Evolutionary conservation across 2,888 invertebrate species (phyloP).

Genomic region (Sminthurinus aureus): DNA sequence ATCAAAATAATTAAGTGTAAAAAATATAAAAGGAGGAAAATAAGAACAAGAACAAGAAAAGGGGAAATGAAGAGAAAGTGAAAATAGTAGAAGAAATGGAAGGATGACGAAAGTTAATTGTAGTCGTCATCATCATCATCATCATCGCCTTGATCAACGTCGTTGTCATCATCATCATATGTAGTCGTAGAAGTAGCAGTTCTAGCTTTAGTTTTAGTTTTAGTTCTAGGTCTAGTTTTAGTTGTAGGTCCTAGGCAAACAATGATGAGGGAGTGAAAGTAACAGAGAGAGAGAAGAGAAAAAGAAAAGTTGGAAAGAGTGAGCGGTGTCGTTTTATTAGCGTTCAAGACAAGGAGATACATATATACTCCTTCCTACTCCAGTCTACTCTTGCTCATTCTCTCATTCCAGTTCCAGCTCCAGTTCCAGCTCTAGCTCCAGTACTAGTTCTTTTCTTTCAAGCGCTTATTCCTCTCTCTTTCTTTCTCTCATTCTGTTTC

Average conservation of each 20-base stretch:
- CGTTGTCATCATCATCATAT: not conserved
- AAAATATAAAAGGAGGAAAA: not conserved
- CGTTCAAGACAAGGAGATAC: not conserved
- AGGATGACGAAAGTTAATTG: not conserved
- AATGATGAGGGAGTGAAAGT: constrained; percentile 4
- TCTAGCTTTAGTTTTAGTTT: no score
- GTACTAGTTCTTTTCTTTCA: not conserved
- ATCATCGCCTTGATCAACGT: not conserved
- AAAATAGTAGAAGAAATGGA: not conserved
- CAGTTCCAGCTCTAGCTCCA: no score
- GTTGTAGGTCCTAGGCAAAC: not conserved
- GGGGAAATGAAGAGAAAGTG: constrained; percentile 6
- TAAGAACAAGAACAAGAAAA: not conserved
- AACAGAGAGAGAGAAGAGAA: not conserved
- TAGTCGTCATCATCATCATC: not conserved
- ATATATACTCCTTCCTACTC: not conserved
- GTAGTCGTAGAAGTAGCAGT: no score
- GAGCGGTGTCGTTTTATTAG: constrained; percentile 18
- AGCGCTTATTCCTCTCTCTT: no score
- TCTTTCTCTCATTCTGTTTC: not conserved
- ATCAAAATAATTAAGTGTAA: not conserved
- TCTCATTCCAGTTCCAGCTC: no score
- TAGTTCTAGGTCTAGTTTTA: no score
- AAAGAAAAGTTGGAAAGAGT: not conserved
- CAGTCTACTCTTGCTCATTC: no score